A percentile compares a stretch with the other conserved stretches of the same genome.
These are phyloP conservation scores for Papilio aristodemus DNA, from an alignment of 1,140 invertebrate genomes.

Conservation along the genomic window DNA sequence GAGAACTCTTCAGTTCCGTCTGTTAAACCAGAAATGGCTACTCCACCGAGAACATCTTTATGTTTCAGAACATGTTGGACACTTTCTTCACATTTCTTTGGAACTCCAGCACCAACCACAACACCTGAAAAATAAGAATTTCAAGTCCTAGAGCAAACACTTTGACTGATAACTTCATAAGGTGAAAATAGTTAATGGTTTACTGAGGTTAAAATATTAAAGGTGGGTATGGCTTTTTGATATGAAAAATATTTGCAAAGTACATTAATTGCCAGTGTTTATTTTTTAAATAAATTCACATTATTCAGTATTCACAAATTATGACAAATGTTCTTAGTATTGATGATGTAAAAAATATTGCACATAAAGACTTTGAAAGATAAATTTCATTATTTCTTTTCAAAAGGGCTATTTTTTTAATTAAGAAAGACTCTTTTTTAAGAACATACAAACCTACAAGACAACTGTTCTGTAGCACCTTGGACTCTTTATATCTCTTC, in stretches of 20 bases:
- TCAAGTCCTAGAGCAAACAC: no score
- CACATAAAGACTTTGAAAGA: no score
- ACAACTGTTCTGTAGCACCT: slow-evolving; percentile 58
- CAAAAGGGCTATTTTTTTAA: background rate
- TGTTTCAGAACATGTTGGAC: slow-evolving; percentile 84
- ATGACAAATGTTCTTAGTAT: no score
- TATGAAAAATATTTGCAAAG: no score
- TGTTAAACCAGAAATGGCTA: slow-evolving; percentile 88
- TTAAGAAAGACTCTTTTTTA: background rate
- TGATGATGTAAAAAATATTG: no score
- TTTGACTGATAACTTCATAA: no score
- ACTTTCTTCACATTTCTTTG: slow-evolving; percentile 81
- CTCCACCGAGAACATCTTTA: slow-evolving; percentile 77
- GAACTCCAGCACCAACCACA: slow-evolving; percentile 87
- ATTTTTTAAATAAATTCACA: no score
- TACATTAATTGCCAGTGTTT: no score
- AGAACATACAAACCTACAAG: slow-evolving; percentile 56
- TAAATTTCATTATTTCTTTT: no score
- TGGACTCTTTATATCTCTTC: slow-evolving; percentile 80
- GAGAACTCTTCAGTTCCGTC: slow-evolving; percentile 84
- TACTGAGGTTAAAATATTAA: no score
- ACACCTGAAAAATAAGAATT: slow-evolving; percentile 82
- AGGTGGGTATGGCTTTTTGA: background rate
- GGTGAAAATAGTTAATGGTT: no score
- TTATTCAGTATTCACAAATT: no score